These are phyloP conservation scores for Pseudeuparius sepicola DNA, from an alignment of 2,888 invertebrate genomes.

Conservation along the genomic window DNA sequence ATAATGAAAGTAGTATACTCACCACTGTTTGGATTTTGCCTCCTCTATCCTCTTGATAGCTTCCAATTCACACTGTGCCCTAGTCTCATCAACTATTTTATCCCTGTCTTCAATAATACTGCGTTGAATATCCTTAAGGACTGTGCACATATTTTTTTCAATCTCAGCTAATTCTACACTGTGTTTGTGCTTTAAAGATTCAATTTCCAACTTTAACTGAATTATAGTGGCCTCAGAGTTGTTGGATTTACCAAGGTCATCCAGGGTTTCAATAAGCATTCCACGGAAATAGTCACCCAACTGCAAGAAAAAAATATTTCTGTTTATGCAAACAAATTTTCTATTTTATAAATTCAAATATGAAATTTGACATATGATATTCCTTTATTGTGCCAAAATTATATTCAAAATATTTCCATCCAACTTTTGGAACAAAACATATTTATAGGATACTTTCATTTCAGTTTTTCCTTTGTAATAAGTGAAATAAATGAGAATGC, in stretches of 20 bases:
- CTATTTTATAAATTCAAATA: too few relatives aligned
- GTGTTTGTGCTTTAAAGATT: slow-evolving; percentile 60
- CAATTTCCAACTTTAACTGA: slow-evolving; percentile 55
- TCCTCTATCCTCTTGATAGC: slow-evolving; percentile 61
- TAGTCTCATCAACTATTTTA: slow-evolving; percentile 53
- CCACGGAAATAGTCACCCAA: slow-evolving; percentile 60
- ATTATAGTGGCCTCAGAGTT: slow-evolving; percentile 50
- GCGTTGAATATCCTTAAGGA: slow-evolving; percentile 35
- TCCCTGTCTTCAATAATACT: slow-evolving; percentile 48
- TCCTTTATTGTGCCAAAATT: too few relatives aligned
- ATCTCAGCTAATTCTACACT: slow-evolving; percentile 62
- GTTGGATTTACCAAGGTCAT: slow-evolving; percentile 48
- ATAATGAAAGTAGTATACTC: slow-evolving; percentile 15
- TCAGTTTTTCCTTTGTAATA: too few relatives aligned
- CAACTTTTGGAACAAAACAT: too few relatives aligned
- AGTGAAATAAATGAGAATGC: too few relatives aligned
- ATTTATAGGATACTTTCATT: too few relatives aligned
- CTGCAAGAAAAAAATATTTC: slow-evolving; percentile 36
- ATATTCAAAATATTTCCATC: too few relatives aligned
- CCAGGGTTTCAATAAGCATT: slow-evolving; percentile 56
- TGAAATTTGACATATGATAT: too few relatives aligned
- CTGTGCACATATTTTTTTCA: slow-evolving; percentile 34
- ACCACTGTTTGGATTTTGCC: slow-evolving; percentile 84
- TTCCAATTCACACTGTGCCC: slow-evolving; percentile 58
- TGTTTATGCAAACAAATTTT: background rate